Percentiles rank a stretch among this genome's conserved stretches.
Conservation (phyloP, 2,888 invertebrate species). For the Xestoiulus laeticollis region DNA sequence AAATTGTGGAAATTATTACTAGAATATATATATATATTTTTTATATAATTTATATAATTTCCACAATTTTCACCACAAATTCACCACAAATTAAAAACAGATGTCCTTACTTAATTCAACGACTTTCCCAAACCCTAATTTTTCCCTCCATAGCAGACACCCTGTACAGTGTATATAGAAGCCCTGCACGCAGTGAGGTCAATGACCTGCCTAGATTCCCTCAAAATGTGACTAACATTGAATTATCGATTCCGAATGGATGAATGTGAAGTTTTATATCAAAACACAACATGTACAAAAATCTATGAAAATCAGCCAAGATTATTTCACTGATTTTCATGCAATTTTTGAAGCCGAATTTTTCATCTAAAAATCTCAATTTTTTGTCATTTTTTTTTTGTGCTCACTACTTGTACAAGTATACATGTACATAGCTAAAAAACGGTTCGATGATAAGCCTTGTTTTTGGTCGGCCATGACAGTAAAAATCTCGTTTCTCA, state of each 20-base stretch:
- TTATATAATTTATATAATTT: too few species aligned
- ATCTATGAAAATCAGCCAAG: background rate
- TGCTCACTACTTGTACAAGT: too few species aligned
- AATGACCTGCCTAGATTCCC: constrained; percentile 15
- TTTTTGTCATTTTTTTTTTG: background rate
- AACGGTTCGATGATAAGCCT: constrained; percentile 10
- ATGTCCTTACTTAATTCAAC: too few species aligned
- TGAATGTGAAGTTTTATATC: background rate
- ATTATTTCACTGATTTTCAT: background rate
- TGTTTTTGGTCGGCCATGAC: constrained; percentile 15
- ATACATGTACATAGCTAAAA: too few species aligned
- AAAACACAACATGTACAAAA: background rate
- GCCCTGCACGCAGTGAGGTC: background rate
- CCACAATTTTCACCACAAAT: too few species aligned
- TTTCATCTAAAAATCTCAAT: background rate
- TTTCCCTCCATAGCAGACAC: background rate
- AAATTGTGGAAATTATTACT: too few species aligned
- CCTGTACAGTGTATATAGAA: background rate
- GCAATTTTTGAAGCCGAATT: too few species aligned
- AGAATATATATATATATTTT: too few species aligned
- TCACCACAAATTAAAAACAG: too few species aligned
- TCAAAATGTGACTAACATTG: constrained; percentile 3
- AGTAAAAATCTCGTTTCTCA: background rate
- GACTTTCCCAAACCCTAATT: background rate
- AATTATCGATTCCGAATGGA: constrained; percentile 29